Conservation (phyloP, 2,797 vertebrate species). For the Momotus momota region DNA sequence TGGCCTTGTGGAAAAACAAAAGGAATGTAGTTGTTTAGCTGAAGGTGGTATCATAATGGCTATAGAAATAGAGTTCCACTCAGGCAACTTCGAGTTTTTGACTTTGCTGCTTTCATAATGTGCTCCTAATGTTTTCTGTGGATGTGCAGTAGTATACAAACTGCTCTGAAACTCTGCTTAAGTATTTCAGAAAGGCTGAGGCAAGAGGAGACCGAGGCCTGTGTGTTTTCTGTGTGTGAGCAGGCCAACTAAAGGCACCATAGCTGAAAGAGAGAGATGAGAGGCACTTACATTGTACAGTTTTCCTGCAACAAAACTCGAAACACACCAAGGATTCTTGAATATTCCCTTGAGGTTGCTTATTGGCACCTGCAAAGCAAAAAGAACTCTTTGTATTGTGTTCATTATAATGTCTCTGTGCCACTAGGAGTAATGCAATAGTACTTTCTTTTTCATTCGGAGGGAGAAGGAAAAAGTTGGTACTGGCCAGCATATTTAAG, state of each 20-base stretch:
- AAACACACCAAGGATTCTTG: background rate
- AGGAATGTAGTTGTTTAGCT: background rate
- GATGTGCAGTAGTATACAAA: background rate
- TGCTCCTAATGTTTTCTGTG: background rate
- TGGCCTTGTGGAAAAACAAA: background rate
- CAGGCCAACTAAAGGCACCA: background rate
- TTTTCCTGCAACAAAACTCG: constrained; percentile 30
- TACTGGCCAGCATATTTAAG: background rate
- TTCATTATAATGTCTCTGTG: background rate
- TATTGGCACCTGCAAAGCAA: constrained; percentile 50
- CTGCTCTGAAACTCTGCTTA: background rate
- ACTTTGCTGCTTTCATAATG: background rate
- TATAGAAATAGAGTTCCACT: background rate
- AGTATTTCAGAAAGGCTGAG: constrained; percentile 4
- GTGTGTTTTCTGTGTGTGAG: background rate
- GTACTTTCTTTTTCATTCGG: background rate
- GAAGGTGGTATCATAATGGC: background rate
- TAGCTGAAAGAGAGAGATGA: background rate
- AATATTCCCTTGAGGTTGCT: constrained; percentile 18
- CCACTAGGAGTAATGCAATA: background rate
- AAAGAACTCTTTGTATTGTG: constrained; percentile 26
- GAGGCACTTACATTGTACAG: constrained; percentile 10
- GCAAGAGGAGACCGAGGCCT: background rate
- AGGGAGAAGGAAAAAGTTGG: background rate
- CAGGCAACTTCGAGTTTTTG: background rate